Percentiles rank a stretch among this genome's conserved stretches.
phyloP scores from a whole-genome alignment of 2,113 vertebrate species.

The Diadophis punctatus region DNA sequence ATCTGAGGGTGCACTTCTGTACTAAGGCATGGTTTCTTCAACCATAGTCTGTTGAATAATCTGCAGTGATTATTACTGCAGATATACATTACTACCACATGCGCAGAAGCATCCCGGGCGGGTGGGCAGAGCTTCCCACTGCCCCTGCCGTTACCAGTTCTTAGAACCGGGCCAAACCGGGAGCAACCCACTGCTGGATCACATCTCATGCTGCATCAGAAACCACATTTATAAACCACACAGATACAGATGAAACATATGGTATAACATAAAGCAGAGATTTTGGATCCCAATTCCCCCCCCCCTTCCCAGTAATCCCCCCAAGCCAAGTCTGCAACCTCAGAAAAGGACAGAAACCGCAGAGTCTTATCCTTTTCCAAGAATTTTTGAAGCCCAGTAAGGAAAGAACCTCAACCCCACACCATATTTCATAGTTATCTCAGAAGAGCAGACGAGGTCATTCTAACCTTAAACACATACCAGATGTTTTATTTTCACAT shows the following conservation, averaged over 20 bases:
- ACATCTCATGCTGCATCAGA: background rate
- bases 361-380: background rate
- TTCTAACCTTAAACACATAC: slow-evolving; percentile 2
- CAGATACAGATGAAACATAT: background rate
- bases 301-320: background rate
- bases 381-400: background rate
- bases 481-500: slow-evolving; percentile 21
- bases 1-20: background rate
- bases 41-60: background rate
- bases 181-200: background rate
- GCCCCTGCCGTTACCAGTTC: too few species aligned
- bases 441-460: slow-evolving; percentile 16
- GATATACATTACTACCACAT: too few species aligned
- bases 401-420: background rate
- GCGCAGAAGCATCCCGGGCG: too few species aligned
- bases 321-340: background rate
- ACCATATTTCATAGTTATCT: background rate
- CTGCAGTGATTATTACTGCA: too few species aligned
- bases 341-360: background rate
- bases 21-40: background rate
- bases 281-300: background rate
- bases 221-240: background rate
- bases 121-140: too few species aligned
- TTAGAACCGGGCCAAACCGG: too few species aligned
- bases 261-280: background rate